phyloP scores from a whole-genome alignment of 1,140 invertebrate genomes.

The Triops cancriformis region DNA sequence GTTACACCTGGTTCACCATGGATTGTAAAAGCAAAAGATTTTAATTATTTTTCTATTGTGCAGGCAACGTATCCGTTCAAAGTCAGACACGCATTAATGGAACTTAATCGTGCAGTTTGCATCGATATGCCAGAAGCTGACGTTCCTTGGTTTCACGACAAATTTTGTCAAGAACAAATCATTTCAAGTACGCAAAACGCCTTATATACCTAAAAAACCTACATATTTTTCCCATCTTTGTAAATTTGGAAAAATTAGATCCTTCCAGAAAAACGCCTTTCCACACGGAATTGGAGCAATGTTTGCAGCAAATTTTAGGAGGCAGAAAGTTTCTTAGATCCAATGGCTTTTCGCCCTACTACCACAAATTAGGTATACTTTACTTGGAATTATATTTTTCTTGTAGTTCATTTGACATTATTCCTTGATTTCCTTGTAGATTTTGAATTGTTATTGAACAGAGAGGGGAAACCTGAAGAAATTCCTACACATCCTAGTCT shows the following conservation, averaged over 20 bases:
- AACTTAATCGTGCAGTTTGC: constrained; percentile 53
- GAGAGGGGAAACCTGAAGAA: constrained; percentile 28
- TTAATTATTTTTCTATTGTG: constrained; percentile 30
- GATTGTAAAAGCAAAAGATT: no score
- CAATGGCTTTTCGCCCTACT: constrained; percentile 35
- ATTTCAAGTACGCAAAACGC: constrained; percentile 20
- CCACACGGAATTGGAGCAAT: constrained; percentile 29
- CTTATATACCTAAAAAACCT: no score
- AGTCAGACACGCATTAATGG: constrained; percentile 48
- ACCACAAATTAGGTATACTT: constrained; percentile 34
- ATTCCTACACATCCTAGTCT: background rate
- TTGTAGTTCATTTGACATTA: constrained; percentile 26
- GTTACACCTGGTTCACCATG: no score
- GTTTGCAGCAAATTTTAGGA: constrained; percentile 29
- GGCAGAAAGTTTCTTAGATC: constrained; percentile 29
- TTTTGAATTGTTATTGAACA: constrained; percentile 34
- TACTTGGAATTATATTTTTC: constrained; percentile 29
- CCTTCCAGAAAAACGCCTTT: constrained; percentile 23
- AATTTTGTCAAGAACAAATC: constrained; percentile 44
- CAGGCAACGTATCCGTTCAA: constrained; percentile 45
- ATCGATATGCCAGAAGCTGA: constrained; percentile 51
- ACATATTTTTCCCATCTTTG: background rate
- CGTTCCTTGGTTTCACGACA: constrained; percentile 57
- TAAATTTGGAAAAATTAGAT: constrained; percentile 20
- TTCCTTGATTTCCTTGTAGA: constrained; percentile 26